Conservation (phyloP, 2,888 invertebrate species). For the Drosophila helvetica region DNA sequence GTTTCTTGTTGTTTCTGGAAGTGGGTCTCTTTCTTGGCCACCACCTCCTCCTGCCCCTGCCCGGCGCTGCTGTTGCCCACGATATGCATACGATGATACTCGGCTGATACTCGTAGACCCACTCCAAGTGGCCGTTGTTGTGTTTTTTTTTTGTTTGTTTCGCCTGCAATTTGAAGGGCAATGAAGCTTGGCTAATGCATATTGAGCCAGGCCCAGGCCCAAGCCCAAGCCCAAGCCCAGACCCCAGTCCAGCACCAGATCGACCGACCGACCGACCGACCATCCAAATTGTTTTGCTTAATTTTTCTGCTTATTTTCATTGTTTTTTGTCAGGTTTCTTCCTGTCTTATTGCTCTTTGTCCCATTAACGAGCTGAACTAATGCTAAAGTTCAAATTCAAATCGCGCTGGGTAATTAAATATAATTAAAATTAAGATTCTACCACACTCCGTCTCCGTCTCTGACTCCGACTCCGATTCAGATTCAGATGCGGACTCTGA, state of each 20-base stretch:
- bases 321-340: constrained; percentile 4
- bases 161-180: constrained; percentile 22
- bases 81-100: constrained; percentile 30
- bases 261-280: constrained; percentile 4
- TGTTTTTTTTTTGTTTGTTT: not conserved
- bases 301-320: constrained; percentile 10
- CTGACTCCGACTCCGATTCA: not conserved
- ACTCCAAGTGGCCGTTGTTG: constrained; percentile 12
- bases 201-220: not conserved
- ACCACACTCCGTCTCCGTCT: not conserved
- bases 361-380: constrained; percentile 56
- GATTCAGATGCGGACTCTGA: not conserved
- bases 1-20: constrained; percentile 32
- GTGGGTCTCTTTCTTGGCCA: not conserved
- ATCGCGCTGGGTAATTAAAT: constrained; percentile 61
- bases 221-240: not conserved
- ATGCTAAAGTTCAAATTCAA: constrained; percentile 52
- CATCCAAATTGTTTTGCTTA: constrained; percentile 2
- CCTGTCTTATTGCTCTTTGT: constrained; percentile 45
- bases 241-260: constrained; percentile 1
- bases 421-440: constrained; percentile 47
- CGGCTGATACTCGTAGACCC: not conserved
- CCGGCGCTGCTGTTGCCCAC: not conserved
- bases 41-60: not conserved
- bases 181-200: constrained; percentile 25